Evolutionary conservation across 2,888 invertebrate species (phyloP), one percentile per base, ranked within the genome.

Genomic region (Melanostoma mellinum): DNA sequence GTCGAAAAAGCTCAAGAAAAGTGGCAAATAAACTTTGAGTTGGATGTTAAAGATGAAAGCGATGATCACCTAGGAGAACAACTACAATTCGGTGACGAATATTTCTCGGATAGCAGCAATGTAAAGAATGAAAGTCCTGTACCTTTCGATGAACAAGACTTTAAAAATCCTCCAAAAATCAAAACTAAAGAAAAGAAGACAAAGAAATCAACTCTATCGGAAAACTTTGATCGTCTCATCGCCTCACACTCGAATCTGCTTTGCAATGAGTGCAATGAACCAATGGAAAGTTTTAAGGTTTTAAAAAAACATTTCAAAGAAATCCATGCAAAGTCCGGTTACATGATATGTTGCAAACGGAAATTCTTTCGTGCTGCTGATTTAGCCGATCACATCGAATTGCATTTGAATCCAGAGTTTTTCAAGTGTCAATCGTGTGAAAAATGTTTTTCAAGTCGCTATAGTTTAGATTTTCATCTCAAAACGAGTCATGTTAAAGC

Each of bases 361-460:
- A 86, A 86, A 78, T 86, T 86, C n/a, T 86, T 85, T 36, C 79
- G 86, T 10, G 68, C 86, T 0, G 78, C 85, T 9, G 74, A 80
- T 3, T 61, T 87, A 4, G 77, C 86, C n/a, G 87, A 87, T 36
- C 87, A 87, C 52, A 86, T 87, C 1, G 75, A 84, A n/a, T 61
- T 85, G n/a, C 87, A 87, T 71, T 50, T 86, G 30, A 86, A 87
- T 77, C 87, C 87, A 4, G 85, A 86, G 35, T 84, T 76, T 48
- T 87, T 86, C 33, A 87, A 86, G 81, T 87, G 86, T 44, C 32
- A 6, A 5, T n/a, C 65, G 36, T 80, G 80, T 20, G 75, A 58
- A 0, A 80, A 75, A 65, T 40, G 63, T 5, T 74, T 80, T 44
- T 69, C 80, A n/a, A 75, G 80, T 33, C 69, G 80, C 2, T 75